Percentiles rank a stretch among this genome's conserved stretches.
phyloP scores from a whole-genome alignment of 2,888 invertebrate species.

The Scrobipalpa costella region DNA sequence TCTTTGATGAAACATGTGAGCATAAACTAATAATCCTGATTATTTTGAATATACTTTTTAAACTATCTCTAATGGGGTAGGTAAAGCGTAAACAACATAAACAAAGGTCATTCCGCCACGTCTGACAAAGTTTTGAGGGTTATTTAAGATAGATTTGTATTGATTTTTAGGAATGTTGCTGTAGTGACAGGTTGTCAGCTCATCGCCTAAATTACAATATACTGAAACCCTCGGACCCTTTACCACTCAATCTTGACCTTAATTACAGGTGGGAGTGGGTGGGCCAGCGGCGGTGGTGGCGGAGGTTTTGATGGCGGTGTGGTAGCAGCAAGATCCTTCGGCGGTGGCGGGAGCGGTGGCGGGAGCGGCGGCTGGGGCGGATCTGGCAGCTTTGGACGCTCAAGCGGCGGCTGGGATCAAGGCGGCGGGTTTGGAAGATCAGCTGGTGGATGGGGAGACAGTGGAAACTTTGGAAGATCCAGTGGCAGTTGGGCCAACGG shows the following conservation, averaged over 20 bases:
- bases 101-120: neutral
- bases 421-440: conserved; percentile 1
- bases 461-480: conserved; percentile 19
- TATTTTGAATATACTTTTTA: too few relatives aligned
- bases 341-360: conserved; percentile 23
- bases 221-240: too few relatives aligned
- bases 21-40: too few relatives aligned
- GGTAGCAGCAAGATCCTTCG: conserved; percentile 33
- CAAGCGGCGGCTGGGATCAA: conserved; percentile 26
- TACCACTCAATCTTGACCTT: neutral
- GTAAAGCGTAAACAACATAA: too few relatives aligned
- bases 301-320: conserved; percentile 36
- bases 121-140: too few relatives aligned
- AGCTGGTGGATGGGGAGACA: conserved; percentile 27
- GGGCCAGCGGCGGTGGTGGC: conserved; percentile 39
- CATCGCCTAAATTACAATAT: too few relatives aligned
- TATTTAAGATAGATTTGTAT: too few relatives aligned
- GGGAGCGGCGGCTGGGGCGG: conserved; percentile 28
- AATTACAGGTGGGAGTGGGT: conserved; percentile 42
- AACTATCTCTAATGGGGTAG: too few relatives aligned
- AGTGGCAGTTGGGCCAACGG: conserved; percentile 23
- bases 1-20: too few relatives aligned
- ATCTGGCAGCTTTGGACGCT: conserved; percentile 6
- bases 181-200: too few relatives aligned
- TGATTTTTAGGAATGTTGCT: too few relatives aligned